Conservation (phyloP, 2,797 vertebrate genomes). For the Myotis findleyi region DNA sequence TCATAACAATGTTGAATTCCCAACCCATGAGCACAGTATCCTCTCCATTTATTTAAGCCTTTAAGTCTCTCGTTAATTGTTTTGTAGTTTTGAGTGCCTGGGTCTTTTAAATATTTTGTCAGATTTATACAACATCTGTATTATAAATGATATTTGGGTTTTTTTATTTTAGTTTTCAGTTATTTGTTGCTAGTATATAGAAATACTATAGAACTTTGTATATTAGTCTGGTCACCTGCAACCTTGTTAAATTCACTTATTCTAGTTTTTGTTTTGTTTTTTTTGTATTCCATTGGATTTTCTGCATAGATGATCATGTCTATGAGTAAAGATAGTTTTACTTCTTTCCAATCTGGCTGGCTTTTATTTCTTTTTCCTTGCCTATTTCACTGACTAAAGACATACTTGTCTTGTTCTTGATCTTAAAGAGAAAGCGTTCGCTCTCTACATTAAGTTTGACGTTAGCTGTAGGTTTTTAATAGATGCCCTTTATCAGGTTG, state of each 20-base stretch:
- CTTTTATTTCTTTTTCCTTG: constrained; percentile 51
- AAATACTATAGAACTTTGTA: constrained; percentile 28
- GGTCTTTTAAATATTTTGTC: not conserved
- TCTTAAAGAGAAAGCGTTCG: not conserved
- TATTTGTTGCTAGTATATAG: constrained; percentile 16
- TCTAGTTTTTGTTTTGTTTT: not conserved
- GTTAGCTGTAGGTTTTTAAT: not conserved
- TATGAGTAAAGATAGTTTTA: constrained; percentile 18
- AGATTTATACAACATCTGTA: constrained; percentile 24
- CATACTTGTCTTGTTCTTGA: constrained; percentile 31
- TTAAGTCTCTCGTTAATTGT: not conserved
- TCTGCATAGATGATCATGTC: not conserved
- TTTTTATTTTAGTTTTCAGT: constrained; percentile 27
- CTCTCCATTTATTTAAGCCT: not conserved
- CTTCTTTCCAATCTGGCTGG: not conserved
- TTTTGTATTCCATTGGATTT: not conserved
- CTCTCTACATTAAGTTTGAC: not conserved
- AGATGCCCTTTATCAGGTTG: not conserved
- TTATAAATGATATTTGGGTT: not conserved
- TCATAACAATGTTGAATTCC: not conserved
- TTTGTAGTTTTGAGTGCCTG: not conserved
- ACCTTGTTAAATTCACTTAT: not conserved
- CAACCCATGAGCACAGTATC: not conserved
- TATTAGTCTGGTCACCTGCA: not conserved
- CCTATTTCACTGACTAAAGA: constrained; percentile 17